Evolutionary conservation across 2,113 vertebrate species (phyloP).

Genomic region (Myodes glareolus): DNA sequence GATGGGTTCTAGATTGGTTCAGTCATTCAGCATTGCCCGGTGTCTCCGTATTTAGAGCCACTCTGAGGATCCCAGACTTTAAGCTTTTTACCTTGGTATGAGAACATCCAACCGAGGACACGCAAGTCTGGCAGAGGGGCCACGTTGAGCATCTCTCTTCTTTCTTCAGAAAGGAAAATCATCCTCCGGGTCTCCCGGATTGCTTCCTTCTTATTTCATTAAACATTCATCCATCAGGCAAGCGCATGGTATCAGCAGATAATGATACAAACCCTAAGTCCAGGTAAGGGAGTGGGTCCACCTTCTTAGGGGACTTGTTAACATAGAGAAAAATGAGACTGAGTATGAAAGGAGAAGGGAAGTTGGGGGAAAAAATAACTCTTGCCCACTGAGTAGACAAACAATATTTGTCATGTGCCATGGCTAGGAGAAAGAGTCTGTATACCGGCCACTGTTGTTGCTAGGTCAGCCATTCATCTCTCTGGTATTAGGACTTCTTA

Average conservation of each 20-base stretch:
- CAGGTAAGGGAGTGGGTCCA: neutral
- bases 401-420: neutral
- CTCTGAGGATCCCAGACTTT: neutral
- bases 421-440: neutral
- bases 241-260: neutral
- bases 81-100: neutral
- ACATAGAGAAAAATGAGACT: neutral
- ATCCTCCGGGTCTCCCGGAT: neutral
- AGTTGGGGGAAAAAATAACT: neutral
- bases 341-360: neutral
- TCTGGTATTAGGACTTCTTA: neutral
- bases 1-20: neutral
- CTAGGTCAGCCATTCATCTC: neutral
- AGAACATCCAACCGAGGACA: neutral
- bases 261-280: conserved; percentile 4
- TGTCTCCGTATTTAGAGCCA: neutral
- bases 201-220: neutral
- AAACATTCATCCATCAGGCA: neutral
- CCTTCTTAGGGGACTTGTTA: neutral
- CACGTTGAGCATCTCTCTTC: neutral
- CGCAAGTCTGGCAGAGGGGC: neutral
- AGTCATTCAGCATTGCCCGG: neutral
- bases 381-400: neutral
- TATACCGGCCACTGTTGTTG: neutral
- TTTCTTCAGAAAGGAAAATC: neutral